phyloP scores from a whole-genome alignment of 2,797 vertebrate genomes.

The Coccyzus lansbergi region DNA sequence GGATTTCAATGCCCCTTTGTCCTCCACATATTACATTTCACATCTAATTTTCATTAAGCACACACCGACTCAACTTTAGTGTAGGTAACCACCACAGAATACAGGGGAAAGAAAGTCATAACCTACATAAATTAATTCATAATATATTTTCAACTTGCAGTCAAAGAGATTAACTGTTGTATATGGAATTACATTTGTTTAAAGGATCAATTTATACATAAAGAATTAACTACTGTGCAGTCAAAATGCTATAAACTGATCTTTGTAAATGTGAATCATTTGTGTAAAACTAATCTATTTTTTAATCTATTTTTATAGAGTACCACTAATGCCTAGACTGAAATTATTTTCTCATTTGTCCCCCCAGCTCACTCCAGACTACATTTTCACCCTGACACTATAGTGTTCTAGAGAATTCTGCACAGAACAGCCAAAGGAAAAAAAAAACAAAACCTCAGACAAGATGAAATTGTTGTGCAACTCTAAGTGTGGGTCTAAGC shows the following conservation, averaged over 20 bases:
- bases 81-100: neutral
- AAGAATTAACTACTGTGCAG: conserved; percentile 9
- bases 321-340: neutral
- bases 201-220: conserved; percentile 37
- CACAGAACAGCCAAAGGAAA: neutral
- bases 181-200: conserved; percentile 24
- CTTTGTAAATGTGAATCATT: neutral
- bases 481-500: neutral
- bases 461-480: neutral
- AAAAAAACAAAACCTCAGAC: neutral
- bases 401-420: neutral
- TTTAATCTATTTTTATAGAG: conserved; percentile 1
- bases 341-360: neutral
- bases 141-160: conserved; percentile 21
- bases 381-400: neutral
- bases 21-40: conserved; percentile 56
- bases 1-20: conserved; percentile 49
- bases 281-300: conserved; percentile 3
- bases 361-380: neutral
- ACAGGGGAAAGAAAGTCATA: conserved; percentile 31
- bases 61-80: conserved; percentile 12
- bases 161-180: neutral
- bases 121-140: conserved; percentile 34
- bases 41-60: conserved; percentile 61
- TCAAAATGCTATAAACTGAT: conserved; percentile 22